phyloP scores from a whole-genome alignment of 2,113 vertebrate genomes.

The Cochlearius cochlearius region DNA sequence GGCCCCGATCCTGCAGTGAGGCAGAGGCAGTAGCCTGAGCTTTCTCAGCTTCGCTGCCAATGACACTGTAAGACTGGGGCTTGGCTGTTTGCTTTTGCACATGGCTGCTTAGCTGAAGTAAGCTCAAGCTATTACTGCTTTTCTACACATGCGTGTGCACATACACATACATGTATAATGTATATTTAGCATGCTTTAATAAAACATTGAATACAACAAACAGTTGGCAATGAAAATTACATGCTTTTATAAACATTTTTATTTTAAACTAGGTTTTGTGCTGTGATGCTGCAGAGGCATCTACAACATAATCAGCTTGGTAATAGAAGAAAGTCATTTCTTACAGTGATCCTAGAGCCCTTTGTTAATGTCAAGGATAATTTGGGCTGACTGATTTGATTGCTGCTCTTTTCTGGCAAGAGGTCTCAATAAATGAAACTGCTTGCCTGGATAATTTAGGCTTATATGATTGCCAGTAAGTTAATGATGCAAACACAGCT shows the following conservation, averaged over 20 bases:
- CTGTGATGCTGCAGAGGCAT: not conserved
- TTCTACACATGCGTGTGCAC: not conserved
- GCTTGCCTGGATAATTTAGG: constrained; percentile 66
- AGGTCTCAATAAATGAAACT: constrained; percentile 59
- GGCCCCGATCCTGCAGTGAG: rapidly evolving
- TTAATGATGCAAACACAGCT: constrained; percentile 64
- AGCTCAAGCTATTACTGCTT: not conserved
- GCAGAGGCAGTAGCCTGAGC: not conserved
- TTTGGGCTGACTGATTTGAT: constrained; percentile 69
- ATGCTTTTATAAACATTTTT: constrained; percentile 22
- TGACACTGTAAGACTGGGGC: not conserved
- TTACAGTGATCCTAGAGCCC: constrained; percentile 53
- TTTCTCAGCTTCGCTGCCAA: not conserved
- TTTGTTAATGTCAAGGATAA: constrained; percentile 70
- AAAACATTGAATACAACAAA: constrained; percentile 18
- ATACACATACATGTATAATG: not conserved
- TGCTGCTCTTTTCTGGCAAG: constrained; percentile 55
- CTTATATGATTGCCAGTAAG: constrained; percentile 61
- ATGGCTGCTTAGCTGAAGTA: not conserved
- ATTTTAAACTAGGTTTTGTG: not conserved
- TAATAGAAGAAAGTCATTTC: constrained; percentile 60
- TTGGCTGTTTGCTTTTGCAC: not conserved
- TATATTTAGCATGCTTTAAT: constrained; percentile 23
- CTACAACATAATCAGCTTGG: constrained; percentile 30
- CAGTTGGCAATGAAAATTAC: constrained; percentile 36